These are phyloP conservation scores for Fukomys damarensis DNA, from an alignment of 2,113 vertebrate genomes.

Conservation along the genomic window DNA sequence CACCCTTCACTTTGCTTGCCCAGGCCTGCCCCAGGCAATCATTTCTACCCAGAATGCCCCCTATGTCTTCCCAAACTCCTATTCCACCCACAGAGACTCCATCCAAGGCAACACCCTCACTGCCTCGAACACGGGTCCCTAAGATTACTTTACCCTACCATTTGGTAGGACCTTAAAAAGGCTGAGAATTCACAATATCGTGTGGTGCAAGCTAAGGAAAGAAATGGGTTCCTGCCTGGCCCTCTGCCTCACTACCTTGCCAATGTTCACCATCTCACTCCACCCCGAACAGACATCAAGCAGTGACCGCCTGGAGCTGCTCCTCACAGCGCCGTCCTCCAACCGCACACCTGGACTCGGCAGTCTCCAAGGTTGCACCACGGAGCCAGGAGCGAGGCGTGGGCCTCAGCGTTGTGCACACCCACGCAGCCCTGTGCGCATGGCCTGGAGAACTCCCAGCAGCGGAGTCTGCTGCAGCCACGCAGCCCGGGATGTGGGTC, in stretches of 20 bases:
- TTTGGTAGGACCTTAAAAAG: not conserved
- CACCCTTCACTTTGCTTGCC: no score
- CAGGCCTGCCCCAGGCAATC: not conserved
- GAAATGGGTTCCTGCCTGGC: not conserved
- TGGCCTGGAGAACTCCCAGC: not conserved
- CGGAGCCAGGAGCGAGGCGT: not conserved
- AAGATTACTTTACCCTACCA: not conserved
- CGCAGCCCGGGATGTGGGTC: fast-evolving
- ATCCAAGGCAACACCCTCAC: not conserved
- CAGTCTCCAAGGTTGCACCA: not conserved
- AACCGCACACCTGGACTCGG: not conserved
- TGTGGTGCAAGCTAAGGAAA: not conserved
- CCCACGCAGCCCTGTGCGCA: not conserved
- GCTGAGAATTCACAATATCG: not conserved
- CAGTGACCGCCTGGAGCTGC: not conserved
- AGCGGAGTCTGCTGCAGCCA: not conserved
- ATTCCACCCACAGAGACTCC: not conserved
- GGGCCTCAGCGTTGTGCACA: not conserved
- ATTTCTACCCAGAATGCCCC: not conserved
- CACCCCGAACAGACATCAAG: not conserved
- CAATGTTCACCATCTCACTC: not conserved
- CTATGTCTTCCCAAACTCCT: not conserved
- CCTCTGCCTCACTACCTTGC: not conserved
- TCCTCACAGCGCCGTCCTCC: not conserved
- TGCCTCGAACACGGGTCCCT: not conserved